Evolutionary conservation across 1,140 invertebrate species (phyloP), one percentile per base, ranked within the genome.

Genomic region (Drepana arcuata): DNA sequence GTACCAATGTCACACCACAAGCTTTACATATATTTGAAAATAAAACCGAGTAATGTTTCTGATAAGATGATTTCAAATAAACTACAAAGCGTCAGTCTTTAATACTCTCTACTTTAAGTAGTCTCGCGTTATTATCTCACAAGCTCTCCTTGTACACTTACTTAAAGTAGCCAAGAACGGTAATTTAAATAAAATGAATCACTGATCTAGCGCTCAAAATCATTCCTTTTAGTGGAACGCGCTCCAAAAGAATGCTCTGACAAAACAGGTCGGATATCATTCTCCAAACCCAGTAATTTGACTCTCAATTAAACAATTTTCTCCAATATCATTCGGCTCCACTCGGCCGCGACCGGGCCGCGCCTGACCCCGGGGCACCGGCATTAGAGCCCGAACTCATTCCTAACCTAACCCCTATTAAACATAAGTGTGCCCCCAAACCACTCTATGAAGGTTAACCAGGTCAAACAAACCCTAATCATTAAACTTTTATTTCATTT

Each of bases 221-320:
- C n/a, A n/a, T n/a, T n/a, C n/a, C n/a, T n/a, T n/a, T n/a, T n/a
- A n/a, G n/a, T n/a, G n/a, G n/a, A 21, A 21, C 9, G 24, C 24
- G 24, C n/a, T 10, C 24, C 34, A 46, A 38, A 48, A 43, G 41
- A 35, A n/a, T n/a, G n/a, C n/a, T n/a, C 23, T 18, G 26, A 40
- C 27, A 26, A 49, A 44, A 40, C 40, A 26, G 33, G 33, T 37
- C 36, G 13, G 32, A 4, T 12, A 27, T 18, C 21, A 16, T 40
- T 49, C 41, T 33, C 33, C 40, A 41, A 49, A 64, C 52, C 50
- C n/a, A 46, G 52, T 65, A 77, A 78, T 78, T 78, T 73, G 52
- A 58, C 51, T 60, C 51, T 56, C 72, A 81, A 78, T 81, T 81
- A 81, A 78, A 73, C 59, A 75, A 79, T 79, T 77, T 70, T 65